Conservation (phyloP, 2,113 vertebrate genomes). For the Megalops atlanticus region DNA sequence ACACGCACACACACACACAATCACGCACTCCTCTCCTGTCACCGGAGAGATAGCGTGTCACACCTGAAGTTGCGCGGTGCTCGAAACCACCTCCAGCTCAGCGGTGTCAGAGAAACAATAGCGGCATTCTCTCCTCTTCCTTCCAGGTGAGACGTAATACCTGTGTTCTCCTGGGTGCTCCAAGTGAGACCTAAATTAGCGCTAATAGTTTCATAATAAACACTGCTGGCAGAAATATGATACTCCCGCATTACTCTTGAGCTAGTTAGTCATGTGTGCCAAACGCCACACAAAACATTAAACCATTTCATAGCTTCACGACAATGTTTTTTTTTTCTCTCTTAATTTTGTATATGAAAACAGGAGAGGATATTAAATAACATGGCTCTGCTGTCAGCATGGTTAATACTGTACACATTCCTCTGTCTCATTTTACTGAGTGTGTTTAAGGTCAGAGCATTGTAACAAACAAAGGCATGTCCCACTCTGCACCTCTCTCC, state of each 20-base stretch:
- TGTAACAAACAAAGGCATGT: constrained; percentile 1
- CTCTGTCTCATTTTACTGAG: constrained; percentile 16
- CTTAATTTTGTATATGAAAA: constrained; percentile 10
- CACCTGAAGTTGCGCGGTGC: background rate
- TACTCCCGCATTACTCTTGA: constrained; percentile 7
- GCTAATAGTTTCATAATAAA: background rate
- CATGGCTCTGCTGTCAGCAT: constrained; percentile 15
- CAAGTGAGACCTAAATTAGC: background rate
- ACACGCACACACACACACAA: constrained; percentile 37
- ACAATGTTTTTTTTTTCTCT: constrained; percentile 15
- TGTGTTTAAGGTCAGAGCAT: background rate
- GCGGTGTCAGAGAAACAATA: background rate
- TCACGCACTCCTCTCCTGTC: constrained; percentile 20
- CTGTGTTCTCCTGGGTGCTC: background rate
- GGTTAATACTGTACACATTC: constrained; percentile 8
- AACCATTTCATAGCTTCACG: constrained; percentile 38
- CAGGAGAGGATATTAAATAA: constrained; percentile 28
- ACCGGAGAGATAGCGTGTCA: background rate
- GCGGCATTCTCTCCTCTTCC: background rate
- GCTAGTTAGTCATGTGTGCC: background rate
- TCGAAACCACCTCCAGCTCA: background rate
- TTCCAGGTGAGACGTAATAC: constrained; percentile 4
- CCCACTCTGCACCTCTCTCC: background rate
- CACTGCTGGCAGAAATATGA: constrained; percentile 15
- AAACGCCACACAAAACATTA: constrained; percentile 22